A percentile compares a stretch with the other conserved stretches of the same genome.
These are phyloP conservation scores for Ataeniobius toweri DNA, from an alignment of 2,797 vertebrate genomes.

Conservation along the genomic window DNA sequence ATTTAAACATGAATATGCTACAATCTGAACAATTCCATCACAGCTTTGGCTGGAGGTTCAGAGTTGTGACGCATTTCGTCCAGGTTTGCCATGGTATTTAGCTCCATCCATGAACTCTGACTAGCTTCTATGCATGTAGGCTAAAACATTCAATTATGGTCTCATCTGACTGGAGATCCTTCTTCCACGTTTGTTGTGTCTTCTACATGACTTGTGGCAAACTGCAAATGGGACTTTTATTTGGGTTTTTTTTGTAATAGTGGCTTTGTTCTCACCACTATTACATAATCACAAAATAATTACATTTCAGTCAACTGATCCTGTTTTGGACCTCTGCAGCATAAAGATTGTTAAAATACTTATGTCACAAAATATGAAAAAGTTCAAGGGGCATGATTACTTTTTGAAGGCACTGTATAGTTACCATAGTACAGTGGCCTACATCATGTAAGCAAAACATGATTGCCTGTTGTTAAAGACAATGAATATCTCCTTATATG, in stretches of 20 bases:
- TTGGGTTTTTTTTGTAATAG: background rate
- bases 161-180: background rate
- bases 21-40: background rate
- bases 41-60: background rate
- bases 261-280: background rate
- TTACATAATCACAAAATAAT: background rate
- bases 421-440: background rate
- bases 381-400: background rate
- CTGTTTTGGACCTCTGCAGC: background rate
- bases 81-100: background rate
- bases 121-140: background rate
- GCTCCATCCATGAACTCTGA: background rate
- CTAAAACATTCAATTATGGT: background rate
- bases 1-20: background rate
- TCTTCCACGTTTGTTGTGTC: too few species aligned
- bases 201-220: background rate
- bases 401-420: background rate
- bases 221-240: background rate
- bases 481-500: background rate
- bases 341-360: background rate
- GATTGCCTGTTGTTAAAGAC: background rate
- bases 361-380: background rate
- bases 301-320: background rate
- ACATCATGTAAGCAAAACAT: background rate
- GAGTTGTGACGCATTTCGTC: background rate